Evolutionary conservation across 2,113 vertebrate genomes (phyloP), one percentile per base, ranked within the genome.

Genomic region (Astur gentilis): DNA sequence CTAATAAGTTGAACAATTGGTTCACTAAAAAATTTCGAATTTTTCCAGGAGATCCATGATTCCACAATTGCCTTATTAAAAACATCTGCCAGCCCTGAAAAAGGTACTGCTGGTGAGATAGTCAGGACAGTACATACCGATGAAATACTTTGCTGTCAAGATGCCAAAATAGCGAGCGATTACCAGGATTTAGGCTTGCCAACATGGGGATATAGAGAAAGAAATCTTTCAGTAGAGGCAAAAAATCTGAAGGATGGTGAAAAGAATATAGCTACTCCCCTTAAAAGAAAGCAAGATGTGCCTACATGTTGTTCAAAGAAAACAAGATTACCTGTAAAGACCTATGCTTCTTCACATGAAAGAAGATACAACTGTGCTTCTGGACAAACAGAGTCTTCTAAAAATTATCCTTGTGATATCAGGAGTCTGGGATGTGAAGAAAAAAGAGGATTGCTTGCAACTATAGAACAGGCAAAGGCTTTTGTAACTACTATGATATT

Each of bases 401-500:
- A 49, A 54, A 78, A 65, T 47, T 61, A 26, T 22, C 94, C 99
- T 50, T 98, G 97, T 73, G 98, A 99, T 83, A 54, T 95, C 87
- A 96, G 97, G 57, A 96, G 57, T 73, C 94, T 99, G 61, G 97
- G 95, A 78, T 34, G 70, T 66, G 95, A 98, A 44, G 98, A 98
- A 89, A 98, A 96, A 95, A 84, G 60, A n/a, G 89, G 97, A 76
- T 84, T 99, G 62, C 94, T 99, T 55, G 94, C 97, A 94, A 73
- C 71, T 32, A 82, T 98, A 36, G 50, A 50, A 10, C 90, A 89
- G 76, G 98, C 98, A 32, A 87, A 79, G 55, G 96, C 97, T 16
- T 87, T 99, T 79, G 96, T 99, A 71, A 90, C 98, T 10, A 98
- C 99, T 6, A 97, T 99, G 98, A 50, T 99, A 40, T 99, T 98